Evolutionary conservation across 2,888 invertebrate genomes (phyloP).

Genomic region (Thecophora atra): DNA sequence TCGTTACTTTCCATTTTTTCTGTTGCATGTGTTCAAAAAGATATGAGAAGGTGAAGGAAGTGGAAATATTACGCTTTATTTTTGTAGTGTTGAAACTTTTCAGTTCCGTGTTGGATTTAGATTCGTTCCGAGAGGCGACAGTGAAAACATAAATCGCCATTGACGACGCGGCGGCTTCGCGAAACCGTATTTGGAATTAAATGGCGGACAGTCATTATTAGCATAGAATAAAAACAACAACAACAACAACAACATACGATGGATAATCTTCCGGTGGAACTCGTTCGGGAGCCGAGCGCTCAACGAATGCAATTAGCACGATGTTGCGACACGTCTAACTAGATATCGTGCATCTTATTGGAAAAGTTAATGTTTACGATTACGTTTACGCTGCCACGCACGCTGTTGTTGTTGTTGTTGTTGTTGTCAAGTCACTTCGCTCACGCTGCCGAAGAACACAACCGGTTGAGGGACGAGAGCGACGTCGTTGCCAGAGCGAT

Average conservation of each 20-base stretch:
- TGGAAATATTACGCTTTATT: no score
- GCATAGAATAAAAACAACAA: neutral
- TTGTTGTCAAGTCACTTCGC: neutral
- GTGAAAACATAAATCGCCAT: neutral
- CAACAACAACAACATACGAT: conserved; percentile 13
- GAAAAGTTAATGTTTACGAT: neutral
- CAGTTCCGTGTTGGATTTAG: no score
- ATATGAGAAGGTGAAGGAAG: no score
- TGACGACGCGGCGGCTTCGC: no score
- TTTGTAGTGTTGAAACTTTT: no score
- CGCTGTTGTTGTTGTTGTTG: neutral
- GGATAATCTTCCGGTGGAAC: neutral
- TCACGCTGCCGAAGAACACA: no score
- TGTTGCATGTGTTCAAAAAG: no score
- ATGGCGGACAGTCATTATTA: no score
- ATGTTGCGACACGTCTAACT: neutral
- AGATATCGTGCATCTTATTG: neutral
- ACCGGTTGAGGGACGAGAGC: neutral
- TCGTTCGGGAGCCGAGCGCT: neutral
- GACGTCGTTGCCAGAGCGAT: neutral
- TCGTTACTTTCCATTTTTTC: no score
- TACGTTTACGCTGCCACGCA: neutral
- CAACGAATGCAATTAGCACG: neutral
- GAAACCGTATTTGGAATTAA: no score
- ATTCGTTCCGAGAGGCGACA: neutral